Evolutionary conservation across 2,888 invertebrate genomes (phyloP).

Genomic region (Spisula subtruncata): DNA sequence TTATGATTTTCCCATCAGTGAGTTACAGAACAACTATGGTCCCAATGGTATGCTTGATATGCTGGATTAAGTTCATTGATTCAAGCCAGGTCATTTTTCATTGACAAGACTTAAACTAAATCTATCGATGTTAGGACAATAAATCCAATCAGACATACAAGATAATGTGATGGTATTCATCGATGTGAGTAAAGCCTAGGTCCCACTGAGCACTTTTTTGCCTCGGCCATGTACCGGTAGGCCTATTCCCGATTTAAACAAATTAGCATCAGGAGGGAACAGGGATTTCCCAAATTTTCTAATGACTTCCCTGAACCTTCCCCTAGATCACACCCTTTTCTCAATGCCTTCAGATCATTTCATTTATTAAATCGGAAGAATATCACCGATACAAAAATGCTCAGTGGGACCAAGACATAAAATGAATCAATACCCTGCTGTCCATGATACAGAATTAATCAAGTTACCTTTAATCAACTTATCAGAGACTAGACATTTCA

Average conservation of each 20-base stretch:
- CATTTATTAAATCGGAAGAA: too few relatives aligned
- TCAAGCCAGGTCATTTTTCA: background rate
- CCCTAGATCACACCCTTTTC: too few relatives aligned
- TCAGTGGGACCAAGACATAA: too few relatives aligned
- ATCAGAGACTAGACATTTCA: background rate
- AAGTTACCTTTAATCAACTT: background rate
- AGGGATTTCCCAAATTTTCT: too few relatives aligned
- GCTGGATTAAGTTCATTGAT: background rate
- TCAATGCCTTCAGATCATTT: too few relatives aligned
- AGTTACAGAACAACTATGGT: background rate
- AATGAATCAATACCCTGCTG: background rate
- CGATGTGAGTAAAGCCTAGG: too few relatives aligned
- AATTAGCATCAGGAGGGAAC: too few relatives aligned
- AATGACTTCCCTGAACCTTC: too few relatives aligned
- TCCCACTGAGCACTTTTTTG: too few relatives aligned
- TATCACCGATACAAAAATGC: too few relatives aligned
- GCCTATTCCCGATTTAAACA: too few relatives aligned
- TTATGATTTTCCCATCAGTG: background rate
- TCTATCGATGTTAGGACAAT: background rate
- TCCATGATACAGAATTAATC: background rate
- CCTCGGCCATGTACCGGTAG: too few relatives aligned
- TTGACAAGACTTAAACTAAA: background rate
- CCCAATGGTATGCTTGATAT: background rate
- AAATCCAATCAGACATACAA: background rate
- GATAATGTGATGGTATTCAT: background rate